A percentile compares a stretch with the other conserved stretches of the same genome.
Conservation (phyloP, 2,797 vertebrate genomes). For the Moxostoma hubbsi region DNA sequence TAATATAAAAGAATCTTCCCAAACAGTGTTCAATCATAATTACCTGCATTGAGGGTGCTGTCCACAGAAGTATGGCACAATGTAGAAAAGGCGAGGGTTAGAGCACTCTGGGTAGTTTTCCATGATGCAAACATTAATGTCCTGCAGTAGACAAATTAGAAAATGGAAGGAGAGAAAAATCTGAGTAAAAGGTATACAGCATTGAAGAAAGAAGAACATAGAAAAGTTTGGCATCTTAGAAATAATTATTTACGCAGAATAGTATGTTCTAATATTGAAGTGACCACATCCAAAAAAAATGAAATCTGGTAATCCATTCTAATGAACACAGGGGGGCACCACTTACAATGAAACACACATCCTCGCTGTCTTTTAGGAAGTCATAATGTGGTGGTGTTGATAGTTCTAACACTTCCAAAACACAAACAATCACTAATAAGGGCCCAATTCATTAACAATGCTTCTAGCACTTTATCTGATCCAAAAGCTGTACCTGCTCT, state of each 20-base stretch:
- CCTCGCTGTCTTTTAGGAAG: conserved; percentile 6
- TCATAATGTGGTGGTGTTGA: neutral
- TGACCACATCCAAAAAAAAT: neutral
- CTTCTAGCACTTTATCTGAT: neutral
- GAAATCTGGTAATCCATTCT: neutral
- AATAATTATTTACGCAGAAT: neutral
- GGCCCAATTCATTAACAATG: neutral
- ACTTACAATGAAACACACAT: neutral
- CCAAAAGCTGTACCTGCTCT: neutral
- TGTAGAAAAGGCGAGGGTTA: conserved; percentile 96
- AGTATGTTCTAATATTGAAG: neutral
- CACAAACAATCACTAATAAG: conserved; percentile 3
- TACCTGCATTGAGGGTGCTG: conserved; percentile 99
- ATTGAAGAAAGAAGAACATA: neutral
- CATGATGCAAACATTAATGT: conserved; percentile 97
- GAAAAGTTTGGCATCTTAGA: neutral
- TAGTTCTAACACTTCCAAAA: conserved; percentile 21
- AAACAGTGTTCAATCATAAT: neutral
- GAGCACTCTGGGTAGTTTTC: conserved; percentile 98
- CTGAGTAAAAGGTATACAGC: neutral
- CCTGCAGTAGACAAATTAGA: conserved; percentile 71
- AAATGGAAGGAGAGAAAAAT: neutral
- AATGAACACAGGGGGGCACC: conserved; percentile 43
- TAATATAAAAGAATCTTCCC: neutral
- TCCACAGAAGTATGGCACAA: conserved; percentile 98